Percentiles rank a stretch among this genome's conserved stretches.
phyloP scores from a whole-genome alignment of 2,888 invertebrate genomes.

The Junonia oenone region DNA sequence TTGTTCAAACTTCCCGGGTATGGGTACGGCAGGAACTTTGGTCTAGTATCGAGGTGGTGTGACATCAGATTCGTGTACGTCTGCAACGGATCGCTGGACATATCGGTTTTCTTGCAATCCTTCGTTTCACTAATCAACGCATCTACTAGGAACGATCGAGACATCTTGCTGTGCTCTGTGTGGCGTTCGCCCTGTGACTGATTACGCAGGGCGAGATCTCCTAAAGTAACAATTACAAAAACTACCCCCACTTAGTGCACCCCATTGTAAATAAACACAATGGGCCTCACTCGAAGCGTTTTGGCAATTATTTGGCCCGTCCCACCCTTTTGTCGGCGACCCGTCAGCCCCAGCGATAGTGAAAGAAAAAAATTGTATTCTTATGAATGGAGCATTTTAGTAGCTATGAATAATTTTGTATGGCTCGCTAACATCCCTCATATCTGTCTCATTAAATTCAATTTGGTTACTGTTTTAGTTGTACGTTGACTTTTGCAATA shows the following conservation, averaged over 20 bases:
- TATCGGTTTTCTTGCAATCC: constrained; percentile 57
- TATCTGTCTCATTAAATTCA: constrained; percentile 76
- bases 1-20: constrained; percentile 83
- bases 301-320: constrained; percentile 77
- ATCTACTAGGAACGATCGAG: constrained; percentile 90
- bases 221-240: constrained; percentile 75
- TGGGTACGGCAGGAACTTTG: constrained; percentile 80
- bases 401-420: constrained; percentile 78
- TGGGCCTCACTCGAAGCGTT: constrained; percentile 75
- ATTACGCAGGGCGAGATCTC: constrained; percentile 50
- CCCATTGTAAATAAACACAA: constrained; percentile 76
- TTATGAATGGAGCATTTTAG: constrained; percentile 73
- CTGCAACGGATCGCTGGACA: constrained; percentile 59
- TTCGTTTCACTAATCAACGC: constrained; percentile 85
- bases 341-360: constrained; percentile 68
- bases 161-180: constrained; percentile 76
- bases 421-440: constrained; percentile 68
- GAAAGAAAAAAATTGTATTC: constrained; percentile 53
- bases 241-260: constrained; percentile 77
- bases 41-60: constrained; percentile 53
- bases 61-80: constrained; percentile 60
- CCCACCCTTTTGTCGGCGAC: constrained; percentile 77
- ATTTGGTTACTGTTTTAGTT: constrained; percentile 65
- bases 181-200: constrained; percentile 55
- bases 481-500: constrained; percentile 1